Base-by-base conservation (phyloP, 92 coral and sea anemone species). In the Zoanthus gigantus region DNA sequence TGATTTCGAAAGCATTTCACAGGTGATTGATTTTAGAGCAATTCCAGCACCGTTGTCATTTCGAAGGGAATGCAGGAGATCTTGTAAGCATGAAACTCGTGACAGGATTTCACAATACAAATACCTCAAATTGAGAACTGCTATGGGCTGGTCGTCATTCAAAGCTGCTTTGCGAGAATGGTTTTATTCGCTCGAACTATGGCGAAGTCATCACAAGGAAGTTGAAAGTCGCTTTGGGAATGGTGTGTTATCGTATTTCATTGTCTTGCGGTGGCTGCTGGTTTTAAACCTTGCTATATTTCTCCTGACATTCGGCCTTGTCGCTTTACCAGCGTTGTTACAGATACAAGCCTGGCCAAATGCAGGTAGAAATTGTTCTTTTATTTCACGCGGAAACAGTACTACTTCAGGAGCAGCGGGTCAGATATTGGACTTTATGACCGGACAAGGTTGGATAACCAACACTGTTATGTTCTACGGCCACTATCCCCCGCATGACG, bases 381-480 rank as follows among this genome's bases (percentile, higher is more conserved):
- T 66, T 69, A 52, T 65, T n/a, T 48, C 77, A 3, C 90, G 81
- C 45, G 69, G 82, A 7, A 65, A 75, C 16, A 83, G 75, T 32
- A 52, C 75, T 72, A 67, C 82, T 30, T 63, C 75, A 72, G 78
- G 87, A 18, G 72, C 89, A 17, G 90, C 92, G 1, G 87, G 67
- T 12, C 68, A 69, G 76, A 71, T 93, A 16, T 61, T 97, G 50
- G 95, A 97, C 72, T 97, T 97, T 86, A 90, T 97, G 82, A 95
- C 98, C 47, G 99, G 99, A 23, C 96, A 97, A 79, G 99, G 98
- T 16, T 97, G 99, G 99, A 97, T 97, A 65, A 91, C 95, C 0
- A 86, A 83, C 30, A 97, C 99, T 11, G 82, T 97, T 46, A 89
- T 97, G 96, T 97, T 95, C 94, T 97, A 97, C 87, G 90, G 98